A percentile compares a stretch with the other conserved stretches of the same genome.
These are phyloP conservation scores for Psittacula echo DNA, from an alignment of 2,797 vertebrate genomes.

Conservation along the genomic window DNA sequence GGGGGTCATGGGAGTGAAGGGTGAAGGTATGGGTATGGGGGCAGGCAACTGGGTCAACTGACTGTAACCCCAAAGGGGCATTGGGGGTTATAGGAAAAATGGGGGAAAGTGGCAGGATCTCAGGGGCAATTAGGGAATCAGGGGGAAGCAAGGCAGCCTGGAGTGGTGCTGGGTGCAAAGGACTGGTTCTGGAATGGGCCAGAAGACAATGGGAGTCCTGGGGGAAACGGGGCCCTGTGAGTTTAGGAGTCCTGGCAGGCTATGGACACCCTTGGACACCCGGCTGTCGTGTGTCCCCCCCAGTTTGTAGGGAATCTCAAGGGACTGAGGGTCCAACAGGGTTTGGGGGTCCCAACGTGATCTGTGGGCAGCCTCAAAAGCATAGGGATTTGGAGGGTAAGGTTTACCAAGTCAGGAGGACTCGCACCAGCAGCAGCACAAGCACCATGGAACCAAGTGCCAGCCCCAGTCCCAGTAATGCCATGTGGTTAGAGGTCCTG, in stretches of 20 bases:
- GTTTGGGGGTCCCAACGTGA: not conserved
- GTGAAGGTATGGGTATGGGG: not conserved
- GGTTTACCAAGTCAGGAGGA: not conserved
- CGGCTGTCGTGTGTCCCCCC: fast-evolving
- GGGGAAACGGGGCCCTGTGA: not conserved
- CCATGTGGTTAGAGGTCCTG: fast-evolving
- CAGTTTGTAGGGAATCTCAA: not conserved
- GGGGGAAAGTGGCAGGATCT: not conserved
- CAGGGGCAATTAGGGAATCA: not conserved
- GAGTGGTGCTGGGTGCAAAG: not conserved
- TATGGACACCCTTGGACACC: not conserved
- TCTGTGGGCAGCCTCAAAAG: not conserved
- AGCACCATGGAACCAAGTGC: not conserved
- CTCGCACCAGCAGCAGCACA: not conserved
- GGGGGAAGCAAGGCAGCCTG: not conserved
- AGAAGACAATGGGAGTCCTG: not conserved
- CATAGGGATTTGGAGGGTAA: not conserved
- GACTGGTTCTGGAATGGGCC: not conserved
- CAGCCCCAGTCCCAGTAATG: not conserved
- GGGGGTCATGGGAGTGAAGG: not conserved
- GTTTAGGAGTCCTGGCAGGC: not conserved
- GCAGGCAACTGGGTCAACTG: not conserved
- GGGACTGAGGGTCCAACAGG: not conserved
- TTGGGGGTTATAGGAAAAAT: not conserved
- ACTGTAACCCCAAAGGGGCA: not conserved